Evolutionary conservation across 1,140 invertebrate genomes (phyloP).

Genomic region (Aradophagus sp.): DNA sequence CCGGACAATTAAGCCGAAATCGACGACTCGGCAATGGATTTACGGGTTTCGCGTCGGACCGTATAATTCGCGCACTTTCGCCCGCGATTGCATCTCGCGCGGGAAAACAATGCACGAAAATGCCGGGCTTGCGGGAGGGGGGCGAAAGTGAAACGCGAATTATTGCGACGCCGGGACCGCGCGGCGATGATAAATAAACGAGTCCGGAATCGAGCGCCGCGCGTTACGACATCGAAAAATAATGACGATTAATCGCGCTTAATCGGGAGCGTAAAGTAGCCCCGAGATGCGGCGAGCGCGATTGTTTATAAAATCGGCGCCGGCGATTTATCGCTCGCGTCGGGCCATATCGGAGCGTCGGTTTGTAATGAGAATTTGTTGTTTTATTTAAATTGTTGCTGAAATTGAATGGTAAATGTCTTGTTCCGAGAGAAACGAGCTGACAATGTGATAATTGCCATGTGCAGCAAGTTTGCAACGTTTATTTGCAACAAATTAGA

Average conservation of each 20-base stretch:
- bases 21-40: slow-evolving; percentile 36
- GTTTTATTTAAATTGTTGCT: too few species aligned
- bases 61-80: slow-evolving; percentile 42
- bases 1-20: slow-evolving; percentile 10
- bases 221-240: background rate
- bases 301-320: slow-evolving; percentile 19
- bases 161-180: too few species aligned
- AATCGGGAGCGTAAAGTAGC: slow-evolving; percentile 19
- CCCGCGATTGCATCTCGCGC: slow-evolving; percentile 25
- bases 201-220: background rate
- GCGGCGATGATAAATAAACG: slow-evolving; percentile 28
- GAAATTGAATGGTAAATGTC: too few species aligned
- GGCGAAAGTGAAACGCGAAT: slow-evolving; percentile 20
- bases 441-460: too few species aligned
- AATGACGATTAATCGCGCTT: slow-evolving; percentile 34
- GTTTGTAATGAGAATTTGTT: too few species aligned
- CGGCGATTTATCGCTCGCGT: slow-evolving; percentile 5
- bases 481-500: too few species aligned
- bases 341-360: too few species aligned
- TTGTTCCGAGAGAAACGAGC: too few species aligned
- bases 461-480: too few species aligned
- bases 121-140: slow-evolving; percentile 31
- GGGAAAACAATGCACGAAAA: slow-evolving; percentile 41
- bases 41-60: slow-evolving; percentile 26
- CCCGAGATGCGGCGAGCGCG: background rate